These are phyloP conservation scores for Triplophysa tibetana DNA, from an alignment of 2,113 vertebrate genomes.

Conservation along the genomic window DNA sequence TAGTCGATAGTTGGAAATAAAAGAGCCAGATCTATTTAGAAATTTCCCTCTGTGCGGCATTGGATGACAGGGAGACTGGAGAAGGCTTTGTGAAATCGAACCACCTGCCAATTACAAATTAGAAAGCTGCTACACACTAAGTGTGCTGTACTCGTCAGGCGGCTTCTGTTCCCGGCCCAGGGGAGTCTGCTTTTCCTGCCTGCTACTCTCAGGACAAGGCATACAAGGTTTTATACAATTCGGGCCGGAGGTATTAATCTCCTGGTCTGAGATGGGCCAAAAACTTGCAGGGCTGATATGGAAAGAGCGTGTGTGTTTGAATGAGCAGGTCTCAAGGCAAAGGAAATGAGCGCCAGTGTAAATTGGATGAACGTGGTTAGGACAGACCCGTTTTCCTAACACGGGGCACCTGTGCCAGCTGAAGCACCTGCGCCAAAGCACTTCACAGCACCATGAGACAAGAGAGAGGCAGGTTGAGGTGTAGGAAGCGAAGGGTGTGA, in stretches of 20 bases:
- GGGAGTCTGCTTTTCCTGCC: slow-evolving; percentile 23
- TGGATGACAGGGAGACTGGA: slow-evolving; percentile 37
- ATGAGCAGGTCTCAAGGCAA: slow-evolving; percentile 56
- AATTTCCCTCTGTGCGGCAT: slow-evolving; percentile 44
- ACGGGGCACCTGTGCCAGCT: slow-evolving; percentile 57
- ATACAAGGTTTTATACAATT: slow-evolving; percentile 16
- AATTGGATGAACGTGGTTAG: slow-evolving; percentile 65
- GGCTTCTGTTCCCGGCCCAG: slow-evolving; percentile 43
- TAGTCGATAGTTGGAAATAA: slow-evolving; percentile 36
- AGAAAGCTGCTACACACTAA: slow-evolving; percentile 51
- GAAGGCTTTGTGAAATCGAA: slow-evolving; percentile 49
- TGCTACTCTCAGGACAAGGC: slow-evolving; percentile 21
- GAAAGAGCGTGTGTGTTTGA: slow-evolving; percentile 4
- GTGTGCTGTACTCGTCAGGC: slow-evolving; percentile 39
- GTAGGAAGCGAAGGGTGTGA: slow-evolving; percentile 42
- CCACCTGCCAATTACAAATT: slow-evolving; percentile 58
- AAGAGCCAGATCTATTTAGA: slow-evolving; percentile 49
- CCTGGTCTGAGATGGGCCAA: slow-evolving; percentile 1
- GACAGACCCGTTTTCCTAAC: slow-evolving; percentile 56
- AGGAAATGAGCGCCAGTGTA: slow-evolving; percentile 53
- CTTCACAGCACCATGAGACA: slow-evolving; percentile 67
- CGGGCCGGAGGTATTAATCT: slow-evolving; percentile 24
- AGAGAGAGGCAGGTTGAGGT: slow-evolving; percentile 59
- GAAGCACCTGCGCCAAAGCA: slow-evolving; percentile 62
- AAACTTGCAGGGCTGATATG: slow-evolving; percentile 10